These are phyloP conservation scores for Sminthurides aquaticus DNA, from an alignment of 2,888 invertebrate genomes.

Conservation along the genomic window DNA sequence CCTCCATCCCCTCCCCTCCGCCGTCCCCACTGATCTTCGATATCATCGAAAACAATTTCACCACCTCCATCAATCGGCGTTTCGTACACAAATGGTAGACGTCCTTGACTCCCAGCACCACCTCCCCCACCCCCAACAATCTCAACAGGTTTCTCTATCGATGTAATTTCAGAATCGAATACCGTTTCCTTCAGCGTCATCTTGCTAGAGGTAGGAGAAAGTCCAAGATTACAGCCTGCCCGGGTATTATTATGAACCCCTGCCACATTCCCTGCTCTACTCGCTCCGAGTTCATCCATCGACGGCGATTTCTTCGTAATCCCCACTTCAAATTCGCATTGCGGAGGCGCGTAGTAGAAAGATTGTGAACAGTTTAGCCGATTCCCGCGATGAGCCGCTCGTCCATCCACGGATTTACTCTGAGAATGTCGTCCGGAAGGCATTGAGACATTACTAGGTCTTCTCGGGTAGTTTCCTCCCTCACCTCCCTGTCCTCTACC, in stretches of 20 bases:
- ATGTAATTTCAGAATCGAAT: conserved; percentile 43
- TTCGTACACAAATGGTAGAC: conserved; percentile 50
- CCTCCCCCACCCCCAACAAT: conserved; percentile 4
- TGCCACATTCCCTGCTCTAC: not conserved
- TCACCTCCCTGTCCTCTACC: not conserved
- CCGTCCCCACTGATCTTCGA: conserved; percentile 54
- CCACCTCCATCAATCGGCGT: conserved; percentile 60
- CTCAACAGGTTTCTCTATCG: conserved; percentile 38
- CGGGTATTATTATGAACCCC: not conserved
- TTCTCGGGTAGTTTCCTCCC: not conserved
- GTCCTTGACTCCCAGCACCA: conserved; percentile 44
- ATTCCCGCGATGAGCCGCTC: not conserved
- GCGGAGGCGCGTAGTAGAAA: not conserved
- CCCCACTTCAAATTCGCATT: not conserved
- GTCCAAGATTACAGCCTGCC: not conserved
- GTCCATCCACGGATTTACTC: not conserved
- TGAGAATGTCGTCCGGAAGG: not conserved
- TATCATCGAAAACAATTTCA: conserved; percentile 79
- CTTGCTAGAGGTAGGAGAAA: not conserved
- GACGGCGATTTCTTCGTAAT: not conserved
- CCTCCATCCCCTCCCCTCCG: conserved; percentile 9
- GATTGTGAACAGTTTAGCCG: not conserved
- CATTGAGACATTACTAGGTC: not conserved
- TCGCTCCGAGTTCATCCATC: not conserved
- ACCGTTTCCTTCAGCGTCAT: conserved; percentile 40